A percentile compares a stretch with the other conserved stretches of the same genome.
phyloP scores from a whole-genome alignment of 2,888 invertebrate genomes.

The Noctuana brunneofusca region DNA sequence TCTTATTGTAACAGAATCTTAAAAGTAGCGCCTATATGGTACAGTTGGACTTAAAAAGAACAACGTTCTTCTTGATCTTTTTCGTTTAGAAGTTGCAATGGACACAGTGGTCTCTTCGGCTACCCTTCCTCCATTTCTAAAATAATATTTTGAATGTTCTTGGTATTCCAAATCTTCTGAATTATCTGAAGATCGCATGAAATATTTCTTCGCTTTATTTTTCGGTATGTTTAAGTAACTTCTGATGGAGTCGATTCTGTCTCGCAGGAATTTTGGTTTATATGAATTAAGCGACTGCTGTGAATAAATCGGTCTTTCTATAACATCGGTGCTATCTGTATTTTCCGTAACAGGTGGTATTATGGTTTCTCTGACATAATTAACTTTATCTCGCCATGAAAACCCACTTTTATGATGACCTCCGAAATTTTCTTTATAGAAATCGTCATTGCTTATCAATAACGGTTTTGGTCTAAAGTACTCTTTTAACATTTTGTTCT shows the following conservation, averaged over 20 bases:
- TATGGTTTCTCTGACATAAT: constrained; percentile 41
- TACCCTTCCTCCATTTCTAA: constrained; percentile 39
- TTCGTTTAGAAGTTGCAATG: constrained; percentile 32
- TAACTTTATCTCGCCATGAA: constrained; percentile 48
- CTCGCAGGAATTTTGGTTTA: constrained; percentile 48
- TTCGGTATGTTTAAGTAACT: constrained; percentile 44
- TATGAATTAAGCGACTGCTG: constrained; percentile 39
- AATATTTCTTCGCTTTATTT: constrained; percentile 31
- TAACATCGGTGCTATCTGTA: constrained; percentile 31
- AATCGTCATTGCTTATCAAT: constrained; percentile 44
- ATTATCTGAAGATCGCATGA: constrained; percentile 4
- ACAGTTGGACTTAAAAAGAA: constrained; percentile 71
- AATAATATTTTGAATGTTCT: constrained; percentile 35
- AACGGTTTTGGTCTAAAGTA: constrained; percentile 45
- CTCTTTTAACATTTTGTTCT: constrained; percentile 24
- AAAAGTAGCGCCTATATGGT: constrained; percentile 62
- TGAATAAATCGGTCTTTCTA: constrained; percentile 44
- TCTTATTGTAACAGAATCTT: constrained; percentile 38
- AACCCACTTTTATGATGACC: constrained; percentile 41
- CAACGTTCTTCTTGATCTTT: constrained; percentile 55
- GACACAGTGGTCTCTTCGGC: constrained; percentile 35
- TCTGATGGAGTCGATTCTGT: constrained; percentile 51
- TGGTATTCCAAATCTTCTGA: not conserved
- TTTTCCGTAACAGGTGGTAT: constrained; percentile 23
- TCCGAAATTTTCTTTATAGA: constrained; percentile 44